Evolutionary conservation across 2,888 invertebrate species (phyloP), one percentile per base, ranked within the genome.

Genomic region (Cheilosia impressa): DNA sequence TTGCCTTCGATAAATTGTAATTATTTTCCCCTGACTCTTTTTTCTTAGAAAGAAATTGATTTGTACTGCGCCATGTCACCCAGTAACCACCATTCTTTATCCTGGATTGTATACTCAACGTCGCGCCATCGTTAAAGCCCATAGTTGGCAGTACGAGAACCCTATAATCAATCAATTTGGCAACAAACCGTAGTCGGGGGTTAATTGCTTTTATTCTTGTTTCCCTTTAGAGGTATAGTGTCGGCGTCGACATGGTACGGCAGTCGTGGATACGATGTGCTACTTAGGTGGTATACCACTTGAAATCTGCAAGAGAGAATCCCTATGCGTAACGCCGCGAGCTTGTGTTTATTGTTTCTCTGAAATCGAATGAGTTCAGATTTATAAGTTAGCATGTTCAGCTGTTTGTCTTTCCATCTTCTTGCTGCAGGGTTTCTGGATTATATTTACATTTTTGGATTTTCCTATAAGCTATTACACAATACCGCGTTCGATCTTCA

Each of bases 121-220:
- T 13, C 50, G 5, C 13, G 19, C 10, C n/a, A 24, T 13, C 7
- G 45, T 62, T 19, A 43, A 60, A 13, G 22, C 57, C 19, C 22
- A 19, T 24, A 38, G 24, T 60, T 60, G n/a, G 7, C 19, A 50
- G 22, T 31, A 52, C 17, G 43, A 68, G 43, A 31, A 15, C 19
- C 22, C 15, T 55, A 31, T 43, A 43, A 55, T 68, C 68, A 68
- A 68, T 68, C 68, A 53, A 43, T 68, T 43, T 27, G 17, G 53
- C 53, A 55, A 68, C 53, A 68, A 41, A 55, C 19, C 27, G 13
- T 52, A 15, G 55, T 24, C 38, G 52, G 65, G 55, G 68, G 53
- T 68, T 68, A 68, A 68, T 68, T 68, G 68, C 55, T 53, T 68
- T 53, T 13, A 55, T 68, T 68, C 27, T 62, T 34, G 47, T 52